phyloP scores from a whole-genome alignment of 2,888 invertebrate species.

The Ptilodon capucinus region DNA sequence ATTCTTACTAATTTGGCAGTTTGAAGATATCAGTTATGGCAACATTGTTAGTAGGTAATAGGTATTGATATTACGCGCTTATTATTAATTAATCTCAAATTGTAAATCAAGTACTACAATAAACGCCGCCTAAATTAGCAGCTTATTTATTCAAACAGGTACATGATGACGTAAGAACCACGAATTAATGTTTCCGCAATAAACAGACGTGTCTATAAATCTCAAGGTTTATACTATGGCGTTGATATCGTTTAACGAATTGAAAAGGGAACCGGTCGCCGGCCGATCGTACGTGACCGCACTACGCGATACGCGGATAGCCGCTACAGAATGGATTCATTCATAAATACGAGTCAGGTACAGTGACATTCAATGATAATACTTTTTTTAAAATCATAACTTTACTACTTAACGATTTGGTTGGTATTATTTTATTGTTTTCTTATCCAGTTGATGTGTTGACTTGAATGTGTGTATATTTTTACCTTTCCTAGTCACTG shows the following conservation, averaged over 20 bases:
- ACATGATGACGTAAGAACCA: constrained; percentile 16
- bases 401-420: background rate
- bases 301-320: constrained; percentile 50
- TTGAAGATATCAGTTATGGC: too few relatives aligned
- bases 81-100: too few relatives aligned
- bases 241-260: constrained; percentile 46
- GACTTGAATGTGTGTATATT: too few relatives aligned
- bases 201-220: constrained; percentile 31
- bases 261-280: constrained; percentile 51
- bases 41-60: too few relatives aligned
- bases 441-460: background rate
- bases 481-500: background rate
- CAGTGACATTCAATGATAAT: constrained; percentile 34
- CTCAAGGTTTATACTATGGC: constrained; percentile 34
- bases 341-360: constrained; percentile 34
- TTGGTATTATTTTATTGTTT: background rate
- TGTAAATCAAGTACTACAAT: background rate
- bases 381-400: background rate
- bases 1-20: too few relatives aligned
- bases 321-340: constrained; percentile 52
- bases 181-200: constrained; percentile 30
- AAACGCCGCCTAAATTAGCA: background rate
- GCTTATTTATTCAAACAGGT: constrained; percentile 18
- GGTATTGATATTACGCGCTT: too few relatives aligned
- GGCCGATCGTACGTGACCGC: constrained; percentile 55